Percentiles rank a stretch among this genome's conserved stretches.
Evolutionary conservation across 2,113 vertebrate genomes (phyloP).

Genomic region (Tonatia bakeri): DNA sequence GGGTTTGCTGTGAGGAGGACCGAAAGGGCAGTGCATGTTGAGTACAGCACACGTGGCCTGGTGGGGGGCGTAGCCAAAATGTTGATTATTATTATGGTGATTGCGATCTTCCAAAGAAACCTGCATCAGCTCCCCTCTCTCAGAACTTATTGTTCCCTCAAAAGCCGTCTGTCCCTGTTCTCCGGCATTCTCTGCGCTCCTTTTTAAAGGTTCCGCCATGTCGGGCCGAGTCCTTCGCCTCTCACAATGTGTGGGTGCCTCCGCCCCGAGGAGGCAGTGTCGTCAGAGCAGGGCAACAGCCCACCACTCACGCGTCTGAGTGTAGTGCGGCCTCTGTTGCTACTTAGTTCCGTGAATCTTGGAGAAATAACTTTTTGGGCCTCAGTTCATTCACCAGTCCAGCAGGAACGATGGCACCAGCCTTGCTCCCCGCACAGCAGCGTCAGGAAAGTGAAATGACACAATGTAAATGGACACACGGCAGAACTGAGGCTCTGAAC

Average conservation of each 20-base stretch:
- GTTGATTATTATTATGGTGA: background rate
- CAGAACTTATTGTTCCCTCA: background rate
- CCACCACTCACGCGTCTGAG: no score
- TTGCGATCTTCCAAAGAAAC: background rate
- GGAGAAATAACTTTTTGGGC: background rate
- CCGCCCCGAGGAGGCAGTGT: background rate
- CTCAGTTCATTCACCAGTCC: background rate
- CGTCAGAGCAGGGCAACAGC: background rate
- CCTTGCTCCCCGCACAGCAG: background rate
- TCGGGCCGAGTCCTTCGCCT: background rate
- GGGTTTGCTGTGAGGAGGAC: background rate
- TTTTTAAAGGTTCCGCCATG: background rate
- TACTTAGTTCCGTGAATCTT: background rate
- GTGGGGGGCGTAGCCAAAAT: accelerated
- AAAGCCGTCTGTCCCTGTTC: background rate
- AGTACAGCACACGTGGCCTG: background rate
- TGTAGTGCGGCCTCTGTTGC: background rate
- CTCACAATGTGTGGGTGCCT: background rate
- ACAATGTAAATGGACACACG: accelerated
- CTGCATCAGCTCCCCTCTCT: background rate
- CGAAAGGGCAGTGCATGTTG: accelerated
- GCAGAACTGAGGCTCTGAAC: background rate
- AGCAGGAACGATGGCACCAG: background rate
- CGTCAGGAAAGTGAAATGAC: background rate
- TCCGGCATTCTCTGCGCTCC: accelerated